These are phyloP conservation scores for Xiphias gladius DNA, from an alignment of 2,113 vertebrate genomes.

Conservation along the genomic window DNA sequence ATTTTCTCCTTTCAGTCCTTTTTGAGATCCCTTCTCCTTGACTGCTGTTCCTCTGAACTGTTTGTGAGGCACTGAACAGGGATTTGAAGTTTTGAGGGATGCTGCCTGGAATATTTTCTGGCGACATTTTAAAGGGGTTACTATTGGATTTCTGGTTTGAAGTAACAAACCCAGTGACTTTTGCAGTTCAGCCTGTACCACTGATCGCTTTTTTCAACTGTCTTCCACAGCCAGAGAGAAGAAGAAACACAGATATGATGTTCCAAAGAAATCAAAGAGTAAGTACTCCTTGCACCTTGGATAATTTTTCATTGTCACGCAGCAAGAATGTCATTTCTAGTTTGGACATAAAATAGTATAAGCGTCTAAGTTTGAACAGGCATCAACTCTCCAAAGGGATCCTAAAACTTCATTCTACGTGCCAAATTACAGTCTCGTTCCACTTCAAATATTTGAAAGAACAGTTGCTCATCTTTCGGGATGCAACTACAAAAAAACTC, in stretches of 20 bases:
- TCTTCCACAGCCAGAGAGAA: constrained; percentile 8
- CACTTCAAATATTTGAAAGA: neutral
- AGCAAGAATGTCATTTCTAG: neutral
- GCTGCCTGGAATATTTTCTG: constrained; percentile 51
- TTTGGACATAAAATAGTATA: constrained; percentile 21
- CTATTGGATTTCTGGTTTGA: constrained; percentile 45
- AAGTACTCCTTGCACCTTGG: neutral
- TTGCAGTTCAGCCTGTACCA: constrained; percentile 39
- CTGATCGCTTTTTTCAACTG: neutral
- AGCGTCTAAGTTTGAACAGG: constrained; percentile 5
- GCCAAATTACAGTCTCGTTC: constrained; percentile 26
- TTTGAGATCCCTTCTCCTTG: constrained; percentile 52
- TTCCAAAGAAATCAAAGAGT: constrained; percentile 34
- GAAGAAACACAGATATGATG: neutral
- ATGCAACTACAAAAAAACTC: too few species aligned
- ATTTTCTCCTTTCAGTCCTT: constrained; percentile 48
- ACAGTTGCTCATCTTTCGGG: too few species aligned
- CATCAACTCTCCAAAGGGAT: constrained; percentile 15
- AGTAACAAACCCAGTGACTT: constrained; percentile 54
- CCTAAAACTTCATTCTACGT: constrained; percentile 8
- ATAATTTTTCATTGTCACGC: constrained; percentile 25
- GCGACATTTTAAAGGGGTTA: constrained; percentile 15
- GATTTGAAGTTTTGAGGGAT: constrained; percentile 60
- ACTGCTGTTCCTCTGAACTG: constrained; percentile 50
- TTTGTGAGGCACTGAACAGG: constrained; percentile 45